Base-by-base conservation (phyloP, 2,797 vertebrate genomes). In the Podargus strigoides region DNA sequence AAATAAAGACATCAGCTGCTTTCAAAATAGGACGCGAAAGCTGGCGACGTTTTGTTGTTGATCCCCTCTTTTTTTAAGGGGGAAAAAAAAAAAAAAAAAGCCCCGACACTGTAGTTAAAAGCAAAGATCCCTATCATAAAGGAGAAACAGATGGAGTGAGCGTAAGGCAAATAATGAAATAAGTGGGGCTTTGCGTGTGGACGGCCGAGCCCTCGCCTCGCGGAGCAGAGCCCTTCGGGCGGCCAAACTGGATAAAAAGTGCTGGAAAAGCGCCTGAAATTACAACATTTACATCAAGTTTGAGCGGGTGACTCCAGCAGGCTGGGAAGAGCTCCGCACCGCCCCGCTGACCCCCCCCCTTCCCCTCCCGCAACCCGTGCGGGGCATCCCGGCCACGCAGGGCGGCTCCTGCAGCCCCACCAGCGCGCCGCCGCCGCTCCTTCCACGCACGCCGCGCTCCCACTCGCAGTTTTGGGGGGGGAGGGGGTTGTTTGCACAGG, bases 1-100 rank as follows among this genome's bases (percentile, higher is more conserved):
- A 96, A 96, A 93, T 94, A 93, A 91, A 96, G 93, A 93, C 87
- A 95, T 96, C 94, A 88, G 83, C 27, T 67, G 69, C 60, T 85
- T 87, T 87, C 70, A 91, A 93, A 95, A 91, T 27, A 70, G 56
- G 93, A 94, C 79, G 12, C 41, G 60, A 91, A 86, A 91, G 10
- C 52, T 50, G 87, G n/a, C 1, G 34, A 77, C 67, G 68, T 95
- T 92, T 77, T 56, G 69, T 19, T 81, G 73, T 55, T 24, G 89
- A 69, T 55, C 87, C 78, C 47, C 42, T 69, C 49, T 59, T 53
- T 50, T 19, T 46, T 14, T 41, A 11, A 34, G 52, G 42, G 46
- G n/a, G 15, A 27, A 27, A 5, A 64, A 26, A 13, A 17, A 7
- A 2, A 6, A 39, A 4, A n/a, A 30, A 5, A 28, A 28, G 41